Evolutionary conservation across 2,888 invertebrate species (phyloP), one percentile per base, ranked within the genome.

Genomic region (Blastobasis adustella): DNA sequence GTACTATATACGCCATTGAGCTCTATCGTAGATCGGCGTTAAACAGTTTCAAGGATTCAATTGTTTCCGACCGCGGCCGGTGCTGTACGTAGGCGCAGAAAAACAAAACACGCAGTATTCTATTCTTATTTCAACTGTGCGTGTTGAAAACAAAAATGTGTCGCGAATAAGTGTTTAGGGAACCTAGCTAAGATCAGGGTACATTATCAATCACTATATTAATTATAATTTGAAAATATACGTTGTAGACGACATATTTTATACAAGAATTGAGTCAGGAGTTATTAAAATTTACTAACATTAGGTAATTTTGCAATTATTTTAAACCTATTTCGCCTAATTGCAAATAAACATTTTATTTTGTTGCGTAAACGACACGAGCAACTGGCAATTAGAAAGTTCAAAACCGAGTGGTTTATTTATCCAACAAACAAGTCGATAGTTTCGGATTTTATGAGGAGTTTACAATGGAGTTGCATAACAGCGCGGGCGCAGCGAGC

Each of bases 401-500:
- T 23, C 23, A 23, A 23, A 23, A 23, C 23, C 23, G 23, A 23
- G 23, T 23, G 23, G 23, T 23, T 23, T 23, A 23, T 23, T 23
- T 23, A 55, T 54, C 58, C 47, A 56, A 55, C 50, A 57, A 51
- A 42, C 38, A 37, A 37, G 39, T 46, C 46, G 23, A 23, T 23
- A 23, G 23, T 23, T 23, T 23, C 45, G 39, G 65, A 69, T 76
- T 82, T 82, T 81, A 81, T 80, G 81, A 72, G 76, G 76, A 78
- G 77, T 82, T 77, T 78, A 82, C 78, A 83, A 79, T 78, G 68
- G 68, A 63, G 9, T 85, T 85, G 76, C 79, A 81, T 84, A 83
- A 85, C 64, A 62, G 63, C 65, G 65, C 57, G 54, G 63, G 66
- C 66, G 68, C 71, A 65, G 60, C 63, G 61, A 65, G 61, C 67